Percentiles rank a stretch among this genome's conserved stretches.
Conservation (phyloP, 1,140 invertebrate species). For the Tachypleus tridentatus region DNA sequence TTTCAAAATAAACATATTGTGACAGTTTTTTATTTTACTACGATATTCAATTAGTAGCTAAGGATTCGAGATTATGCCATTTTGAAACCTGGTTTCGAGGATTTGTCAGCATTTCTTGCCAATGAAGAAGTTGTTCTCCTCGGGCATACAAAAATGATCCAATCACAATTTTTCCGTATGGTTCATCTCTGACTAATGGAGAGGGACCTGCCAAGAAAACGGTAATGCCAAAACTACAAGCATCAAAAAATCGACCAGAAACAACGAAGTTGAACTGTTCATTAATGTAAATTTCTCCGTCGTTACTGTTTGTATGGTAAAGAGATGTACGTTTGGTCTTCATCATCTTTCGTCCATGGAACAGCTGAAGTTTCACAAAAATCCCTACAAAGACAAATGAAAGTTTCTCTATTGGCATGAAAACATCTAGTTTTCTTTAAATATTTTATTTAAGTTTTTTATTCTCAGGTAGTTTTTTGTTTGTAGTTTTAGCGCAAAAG, state of each 20-base stretch:
- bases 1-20: too few relatives aligned
- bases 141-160: conserved; percentile 35
- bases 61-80: conserved; percentile 41
- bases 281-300: conserved; percentile 28
- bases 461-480: too few relatives aligned
- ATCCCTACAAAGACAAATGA: conserved; percentile 24
- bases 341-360: conserved; percentile 29
- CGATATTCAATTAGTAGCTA: neutral
- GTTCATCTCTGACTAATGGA: conserved; percentile 4
- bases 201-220: conserved; percentile 14
- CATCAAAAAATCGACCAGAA: conserved; percentile 28
- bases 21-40: too few relatives aligned
- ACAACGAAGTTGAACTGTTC: conserved; percentile 32
- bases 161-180: conserved; percentile 21
- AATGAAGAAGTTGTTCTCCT: conserved; percentile 32
- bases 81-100: conserved; percentile 53
- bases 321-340: conserved; percentile 30
- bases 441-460: too few relatives aligned
- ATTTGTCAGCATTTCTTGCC: conserved; percentile 44
- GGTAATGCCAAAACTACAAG: conserved; percentile 28
- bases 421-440: too few relatives aligned
- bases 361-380: conserved; percentile 29
- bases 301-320: neutral
- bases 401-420: too few relatives aligned
- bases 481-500: too few relatives aligned